A percentile compares a stretch with the other conserved stretches of the same genome.
Evolutionary conservation across 2,113 vertebrate genomes (phyloP).

Genomic region (Tricholaema leucomelas): DNA sequence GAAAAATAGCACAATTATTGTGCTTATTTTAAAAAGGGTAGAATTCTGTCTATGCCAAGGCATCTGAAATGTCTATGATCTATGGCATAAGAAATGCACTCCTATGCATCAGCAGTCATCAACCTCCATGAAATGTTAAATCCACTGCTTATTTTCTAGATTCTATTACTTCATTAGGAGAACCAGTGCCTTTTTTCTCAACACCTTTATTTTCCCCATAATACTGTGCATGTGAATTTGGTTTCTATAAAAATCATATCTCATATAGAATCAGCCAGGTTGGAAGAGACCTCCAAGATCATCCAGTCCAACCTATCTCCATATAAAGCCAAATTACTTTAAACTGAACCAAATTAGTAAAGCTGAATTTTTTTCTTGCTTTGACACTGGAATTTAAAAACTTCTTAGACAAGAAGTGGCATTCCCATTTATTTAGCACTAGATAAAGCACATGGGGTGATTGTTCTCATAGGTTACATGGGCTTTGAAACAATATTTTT

Average conservation of each 20-base stretch:
- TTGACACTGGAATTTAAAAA: too few relatives aligned
- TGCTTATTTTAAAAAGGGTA: neutral
- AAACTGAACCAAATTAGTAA: slow-evolving; percentile 55
- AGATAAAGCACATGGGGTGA: too few relatives aligned
- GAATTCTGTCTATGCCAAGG: neutral
- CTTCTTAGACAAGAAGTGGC: too few relatives aligned
- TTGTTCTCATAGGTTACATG: too few relatives aligned
- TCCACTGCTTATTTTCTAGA: neutral
- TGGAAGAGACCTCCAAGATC: too few relatives aligned
- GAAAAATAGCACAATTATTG: neutral
- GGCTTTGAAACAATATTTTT: too few relatives aligned
- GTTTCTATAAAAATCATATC: neutral
- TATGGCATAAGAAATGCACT: neutral
- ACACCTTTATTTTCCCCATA: neutral
- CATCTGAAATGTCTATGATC: neutral
- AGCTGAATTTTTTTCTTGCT: neutral
- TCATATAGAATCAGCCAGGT: too few relatives aligned
- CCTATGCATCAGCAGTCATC: neutral
- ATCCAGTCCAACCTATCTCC: too few relatives aligned
- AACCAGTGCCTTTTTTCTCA: neutral
- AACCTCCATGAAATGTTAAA: neutral
- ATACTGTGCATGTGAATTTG: neutral
- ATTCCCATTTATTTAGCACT: too few relatives aligned
- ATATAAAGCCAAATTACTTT: neutral
- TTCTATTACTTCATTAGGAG: neutral